phyloP scores from a whole-genome alignment of 2,888 invertebrate species.

The Acronicta alni region DNA sequence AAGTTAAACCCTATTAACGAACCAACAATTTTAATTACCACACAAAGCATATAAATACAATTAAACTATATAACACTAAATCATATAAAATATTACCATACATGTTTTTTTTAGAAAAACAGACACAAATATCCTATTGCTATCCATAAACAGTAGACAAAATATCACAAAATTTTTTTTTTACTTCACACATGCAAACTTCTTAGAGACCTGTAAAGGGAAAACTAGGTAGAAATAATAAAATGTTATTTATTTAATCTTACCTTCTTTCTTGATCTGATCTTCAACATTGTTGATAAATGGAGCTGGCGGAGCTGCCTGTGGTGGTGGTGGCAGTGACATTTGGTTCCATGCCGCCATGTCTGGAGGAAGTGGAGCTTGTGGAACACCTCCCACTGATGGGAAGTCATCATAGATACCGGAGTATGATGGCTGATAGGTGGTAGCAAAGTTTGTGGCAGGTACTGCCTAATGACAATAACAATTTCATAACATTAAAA shows the following conservation, averaged over 20 bases:
- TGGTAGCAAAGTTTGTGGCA: conserved; percentile 60
- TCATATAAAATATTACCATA: conserved; percentile 1
- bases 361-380: conserved; percentile 67
- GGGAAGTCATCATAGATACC: conserved; percentile 84
- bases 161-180: neutral
- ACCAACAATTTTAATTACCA: neutral
- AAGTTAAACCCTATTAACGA: neutral
- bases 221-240: neutral
- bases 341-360: conserved; percentile 81
- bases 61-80: neutral
- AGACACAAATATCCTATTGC: neutral
- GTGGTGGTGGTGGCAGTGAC: conserved; percentile 75
- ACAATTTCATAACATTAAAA: too few relatives aligned
- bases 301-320: conserved; percentile 62
- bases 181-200: neutral
- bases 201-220: conserved; percentile 18
- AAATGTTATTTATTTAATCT: conserved; percentile 19
- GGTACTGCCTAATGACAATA: conserved; percentile 50
- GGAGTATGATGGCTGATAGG: conserved; percentile 74
- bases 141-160: neutral
- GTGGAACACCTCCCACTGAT: conserved; percentile 57
- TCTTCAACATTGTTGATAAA: conserved; percentile 79
- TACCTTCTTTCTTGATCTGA: conserved; percentile 88
- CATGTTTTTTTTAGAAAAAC: neutral
- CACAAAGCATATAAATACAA: neutral